Base-by-base conservation (phyloP, 2,888 invertebrate genomes). In the Philaethria dido region DNA sequence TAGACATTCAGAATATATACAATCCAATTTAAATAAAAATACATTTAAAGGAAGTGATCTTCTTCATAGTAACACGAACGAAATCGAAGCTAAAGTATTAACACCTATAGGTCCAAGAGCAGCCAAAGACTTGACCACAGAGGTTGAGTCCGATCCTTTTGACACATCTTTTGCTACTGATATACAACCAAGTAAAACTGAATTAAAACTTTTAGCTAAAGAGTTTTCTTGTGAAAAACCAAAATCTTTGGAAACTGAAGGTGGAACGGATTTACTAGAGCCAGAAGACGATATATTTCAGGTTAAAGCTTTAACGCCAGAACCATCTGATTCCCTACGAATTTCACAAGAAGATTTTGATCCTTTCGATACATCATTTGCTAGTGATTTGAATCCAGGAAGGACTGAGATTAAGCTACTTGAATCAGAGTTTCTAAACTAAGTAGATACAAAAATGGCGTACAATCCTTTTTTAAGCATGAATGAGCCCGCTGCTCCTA, bases 311-410 rank as follows among this genome's bases (percentile, higher is more conserved):
- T 83, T 97, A 57, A 96, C 96, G 0, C 97, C 97, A 25, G 94
- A 95, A 66, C 93, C 92, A 11, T 84, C 85, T 4, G 73, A 84
- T 62, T 74, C 83, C 64, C 71, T 81, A 52, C 83, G 82, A 44
- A 69, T 78, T 54, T 76, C 83, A 25, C 79, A 87, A 60, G 82
- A 83, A 39, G 93, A 94, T 62, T 92, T 95, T 73, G 97, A 97
- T 92, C 97, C 97, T 0, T 97, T 97, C 78, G 97, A 97, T 80
- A 97, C 97, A 0, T 96, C 97, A 4, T 96, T 96, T 76, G 96
- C 96, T 0, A 93, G 93, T 59, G 94, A 95, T 78, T 92, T 97
- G 50, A 94, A 94, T 71, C 97, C 96, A 0, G 97, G 97, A 2
- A 95, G 94, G 82, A 95, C 96, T 0, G 97, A 97, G 85, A 83